A percentile compares a stretch with the other conserved stretches of the same genome.
These are phyloP conservation scores for Procavia capensis DNA, from an alignment of 2,113 vertebrate species.

Conservation along the genomic window DNA sequence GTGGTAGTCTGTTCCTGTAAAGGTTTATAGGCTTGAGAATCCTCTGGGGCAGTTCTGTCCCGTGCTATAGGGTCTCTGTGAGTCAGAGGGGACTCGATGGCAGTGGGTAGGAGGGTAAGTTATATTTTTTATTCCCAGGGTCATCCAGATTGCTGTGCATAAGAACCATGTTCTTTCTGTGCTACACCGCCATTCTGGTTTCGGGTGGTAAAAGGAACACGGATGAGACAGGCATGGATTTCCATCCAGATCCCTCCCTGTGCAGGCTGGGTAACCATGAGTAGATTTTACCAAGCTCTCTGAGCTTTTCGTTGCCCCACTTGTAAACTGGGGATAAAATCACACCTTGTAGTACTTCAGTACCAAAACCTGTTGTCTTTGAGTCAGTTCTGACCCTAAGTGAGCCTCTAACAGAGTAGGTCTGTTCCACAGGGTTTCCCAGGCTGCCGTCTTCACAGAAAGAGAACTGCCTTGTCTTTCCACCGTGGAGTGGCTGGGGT, in stretches of 20 bases:
- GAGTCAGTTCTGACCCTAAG: not conserved
- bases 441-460: not conserved
- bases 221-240: not conserved
- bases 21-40: too few relatives aligned
- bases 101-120: too few relatives aligned
- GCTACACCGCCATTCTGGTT: conserved; percentile 28
- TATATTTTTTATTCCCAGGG: not conserved
- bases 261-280: not conserved
- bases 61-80: too few relatives aligned
- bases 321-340: not conserved
- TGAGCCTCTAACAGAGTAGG: not conserved
- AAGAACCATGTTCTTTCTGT: conserved; percentile 14
- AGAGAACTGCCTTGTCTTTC: not conserved
- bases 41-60: too few relatives aligned
- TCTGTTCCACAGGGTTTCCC: not conserved
- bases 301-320: not conserved
- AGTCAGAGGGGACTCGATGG: too few relatives aligned
- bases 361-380: not conserved
- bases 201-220: not conserved
- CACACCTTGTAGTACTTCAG: not conserved
- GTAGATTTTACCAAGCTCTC: not conserved
- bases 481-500: not conserved
- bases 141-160: not conserved
- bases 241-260: not conserved
- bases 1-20: too few relatives aligned